These are phyloP conservation scores for Chlorops oryzae DNA, from an alignment of 1,140 invertebrate genomes.

Conservation along the genomic window DNA sequence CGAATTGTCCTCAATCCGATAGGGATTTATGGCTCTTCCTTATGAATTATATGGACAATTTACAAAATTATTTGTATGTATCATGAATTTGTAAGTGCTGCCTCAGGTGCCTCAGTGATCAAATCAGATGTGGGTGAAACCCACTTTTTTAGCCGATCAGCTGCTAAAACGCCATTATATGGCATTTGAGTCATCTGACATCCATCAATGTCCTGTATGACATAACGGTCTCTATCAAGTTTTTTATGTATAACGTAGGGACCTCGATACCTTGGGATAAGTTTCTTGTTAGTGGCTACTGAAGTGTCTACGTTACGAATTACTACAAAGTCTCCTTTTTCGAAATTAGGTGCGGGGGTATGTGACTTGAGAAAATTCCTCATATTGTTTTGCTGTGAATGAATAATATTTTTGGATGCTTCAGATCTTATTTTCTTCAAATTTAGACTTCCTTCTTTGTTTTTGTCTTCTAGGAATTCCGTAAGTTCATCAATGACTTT, in stretches of 20 bases:
- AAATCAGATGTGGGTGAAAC: too few species aligned
- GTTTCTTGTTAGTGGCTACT: constrained; percentile 3
- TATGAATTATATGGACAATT: too few species aligned
- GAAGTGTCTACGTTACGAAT: constrained; percentile 4
- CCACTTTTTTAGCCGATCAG: not conserved
- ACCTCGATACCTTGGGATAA: constrained; percentile 3
- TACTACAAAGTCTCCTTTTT: constrained; percentile 7
- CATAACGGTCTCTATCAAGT: constrained; percentile 1
- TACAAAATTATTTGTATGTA: too few species aligned
- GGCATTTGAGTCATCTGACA: constrained; percentile 5
- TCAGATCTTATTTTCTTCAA: too few species aligned
- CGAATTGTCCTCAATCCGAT: too few species aligned
- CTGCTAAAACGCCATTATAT: not conserved
- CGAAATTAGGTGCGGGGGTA: not conserved
- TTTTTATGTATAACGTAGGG: constrained; percentile 5
- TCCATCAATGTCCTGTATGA: not conserved
- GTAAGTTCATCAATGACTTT: constrained; percentile 1
- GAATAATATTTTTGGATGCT: too few species aligned
- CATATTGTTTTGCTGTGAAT: too few species aligned
- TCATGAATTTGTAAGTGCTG: too few species aligned
- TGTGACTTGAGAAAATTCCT: not conserved
- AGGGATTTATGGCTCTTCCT: too few species aligned
- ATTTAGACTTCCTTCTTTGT: too few species aligned
- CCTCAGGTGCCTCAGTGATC: too few species aligned
- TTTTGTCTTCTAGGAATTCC: constrained; percentile 1